phyloP scores from a whole-genome alignment of 1,140 invertebrate genomes.

The Bombus terrestris region DNA sequence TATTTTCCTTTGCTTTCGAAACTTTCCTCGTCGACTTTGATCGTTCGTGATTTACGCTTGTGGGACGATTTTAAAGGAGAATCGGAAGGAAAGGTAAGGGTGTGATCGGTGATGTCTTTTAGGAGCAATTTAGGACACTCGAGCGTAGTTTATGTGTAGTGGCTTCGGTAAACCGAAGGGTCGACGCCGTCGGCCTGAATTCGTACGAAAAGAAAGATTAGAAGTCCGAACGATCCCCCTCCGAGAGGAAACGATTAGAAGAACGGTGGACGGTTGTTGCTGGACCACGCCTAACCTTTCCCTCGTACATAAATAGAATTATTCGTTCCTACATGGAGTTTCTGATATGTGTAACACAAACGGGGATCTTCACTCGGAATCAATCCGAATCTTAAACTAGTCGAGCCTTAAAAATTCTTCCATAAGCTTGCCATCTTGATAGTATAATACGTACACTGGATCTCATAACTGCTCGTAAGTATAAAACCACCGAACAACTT shows the following conservation, averaged over 20 bases:
- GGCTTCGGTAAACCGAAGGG: background rate
- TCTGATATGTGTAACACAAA: background rate
- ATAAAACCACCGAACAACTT: no score
- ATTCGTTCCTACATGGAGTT: constrained; percentile 1
- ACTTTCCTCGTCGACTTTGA: background rate
- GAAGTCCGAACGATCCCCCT: constrained; percentile 30
- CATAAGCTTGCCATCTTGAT: background rate
- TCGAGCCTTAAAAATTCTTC: background rate
- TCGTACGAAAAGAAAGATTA: constrained; percentile 52
- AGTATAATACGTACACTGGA: no score
- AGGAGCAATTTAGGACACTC: background rate
- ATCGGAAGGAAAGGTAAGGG: background rate
- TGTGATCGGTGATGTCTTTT: background rate
- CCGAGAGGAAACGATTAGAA: constrained; percentile 44
- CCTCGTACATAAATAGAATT: constrained; percentile 32
- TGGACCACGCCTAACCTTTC: constrained; percentile 42
- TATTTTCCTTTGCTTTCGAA: background rate
- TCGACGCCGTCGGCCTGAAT: constrained; percentile 33
- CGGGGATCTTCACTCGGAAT: background rate
- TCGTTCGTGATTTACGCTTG: background rate
- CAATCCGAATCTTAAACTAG: background rate
- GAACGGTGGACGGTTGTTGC: constrained; percentile 25
- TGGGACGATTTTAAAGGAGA: no score
- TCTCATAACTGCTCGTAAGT: background rate
- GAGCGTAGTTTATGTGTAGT: background rate